Percentiles rank a stretch among this genome's conserved stretches.
Evolutionary conservation across 2,113 vertebrate genomes (phyloP).

Genomic region (Empidonax traillii): DNA sequence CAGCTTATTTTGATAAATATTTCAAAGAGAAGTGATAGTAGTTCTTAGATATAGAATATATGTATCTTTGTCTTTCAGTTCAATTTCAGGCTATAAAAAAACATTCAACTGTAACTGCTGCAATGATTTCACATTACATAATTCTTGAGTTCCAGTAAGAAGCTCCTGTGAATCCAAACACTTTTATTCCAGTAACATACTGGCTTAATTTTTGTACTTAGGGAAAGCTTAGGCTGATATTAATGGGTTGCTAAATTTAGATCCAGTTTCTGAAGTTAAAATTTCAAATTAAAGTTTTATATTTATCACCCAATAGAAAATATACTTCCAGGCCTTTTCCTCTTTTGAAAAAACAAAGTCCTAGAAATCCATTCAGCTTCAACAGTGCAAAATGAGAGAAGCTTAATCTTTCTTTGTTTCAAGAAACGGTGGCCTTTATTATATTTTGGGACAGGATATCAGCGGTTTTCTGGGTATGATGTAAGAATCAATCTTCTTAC

Average conservation of each 20-base stretch:
- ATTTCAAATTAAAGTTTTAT: not conserved
- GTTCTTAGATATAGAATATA: not conserved
- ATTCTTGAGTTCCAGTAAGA: not conserved
- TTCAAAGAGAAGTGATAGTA: not conserved
- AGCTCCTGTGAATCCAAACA: not conserved
- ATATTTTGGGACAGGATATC: not conserved
- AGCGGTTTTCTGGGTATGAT: not conserved
- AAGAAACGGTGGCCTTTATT: not conserved
- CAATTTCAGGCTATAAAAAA: not conserved
- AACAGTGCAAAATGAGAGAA: not conserved
- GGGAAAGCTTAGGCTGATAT: not conserved
- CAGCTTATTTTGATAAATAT: not conserved
- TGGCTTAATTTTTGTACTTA: not conserved
- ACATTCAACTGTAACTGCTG: not conserved
- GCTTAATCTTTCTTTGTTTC: not conserved
- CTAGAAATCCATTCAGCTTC: not conserved
- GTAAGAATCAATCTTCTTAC: not conserved
- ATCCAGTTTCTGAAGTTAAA: not conserved
- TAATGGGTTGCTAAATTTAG: not conserved
- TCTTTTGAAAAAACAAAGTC: not conserved
- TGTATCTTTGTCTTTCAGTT: not conserved
- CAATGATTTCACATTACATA: not conserved
- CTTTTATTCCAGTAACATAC: not conserved
- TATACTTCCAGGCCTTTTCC: not conserved
- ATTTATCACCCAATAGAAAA: not conserved